Conservation (phyloP, 2,797 vertebrate species). For the Anabacerthia variegaticeps region DNA sequence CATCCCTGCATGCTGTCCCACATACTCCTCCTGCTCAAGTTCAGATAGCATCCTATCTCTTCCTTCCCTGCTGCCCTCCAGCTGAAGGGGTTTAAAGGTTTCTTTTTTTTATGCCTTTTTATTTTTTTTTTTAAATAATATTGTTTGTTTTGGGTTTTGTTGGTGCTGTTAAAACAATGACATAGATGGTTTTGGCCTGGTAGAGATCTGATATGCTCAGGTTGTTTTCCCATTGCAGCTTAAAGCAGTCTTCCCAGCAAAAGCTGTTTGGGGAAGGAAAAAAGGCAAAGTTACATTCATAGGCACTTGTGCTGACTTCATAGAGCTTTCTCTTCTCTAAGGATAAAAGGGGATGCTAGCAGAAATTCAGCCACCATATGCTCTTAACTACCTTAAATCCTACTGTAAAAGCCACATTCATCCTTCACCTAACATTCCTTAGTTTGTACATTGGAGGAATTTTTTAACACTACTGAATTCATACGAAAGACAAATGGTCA, state of each 20-base stretch:
- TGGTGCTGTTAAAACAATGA: background rate
- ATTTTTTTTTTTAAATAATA: rapidly evolving
- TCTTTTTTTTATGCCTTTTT: too few relatives aligned
- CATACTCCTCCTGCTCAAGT: background rate
- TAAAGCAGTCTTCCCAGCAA: background rate
- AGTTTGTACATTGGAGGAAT: background rate
- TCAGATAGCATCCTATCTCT: rapidly evolving
- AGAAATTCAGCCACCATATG: background rate
- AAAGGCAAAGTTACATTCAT: background rate
- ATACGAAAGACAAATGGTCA: background rate
- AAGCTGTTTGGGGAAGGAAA: background rate
- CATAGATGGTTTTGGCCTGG: background rate
- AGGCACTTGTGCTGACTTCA: background rate
- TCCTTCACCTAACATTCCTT: background rate
- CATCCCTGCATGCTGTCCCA: rapidly evolving
- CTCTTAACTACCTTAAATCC: background rate
- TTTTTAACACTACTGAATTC: background rate
- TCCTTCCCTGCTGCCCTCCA: background rate
- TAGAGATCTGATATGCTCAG: background rate
- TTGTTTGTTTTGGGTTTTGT: background rate
- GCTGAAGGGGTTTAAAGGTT: background rate
- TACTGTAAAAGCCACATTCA: background rate
- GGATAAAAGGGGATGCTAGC: background rate
- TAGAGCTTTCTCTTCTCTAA: background rate
- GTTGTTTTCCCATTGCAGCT: background rate